phyloP scores from a whole-genome alignment of 2,113 vertebrate genomes.

The Laticauda colubrina region DNA sequence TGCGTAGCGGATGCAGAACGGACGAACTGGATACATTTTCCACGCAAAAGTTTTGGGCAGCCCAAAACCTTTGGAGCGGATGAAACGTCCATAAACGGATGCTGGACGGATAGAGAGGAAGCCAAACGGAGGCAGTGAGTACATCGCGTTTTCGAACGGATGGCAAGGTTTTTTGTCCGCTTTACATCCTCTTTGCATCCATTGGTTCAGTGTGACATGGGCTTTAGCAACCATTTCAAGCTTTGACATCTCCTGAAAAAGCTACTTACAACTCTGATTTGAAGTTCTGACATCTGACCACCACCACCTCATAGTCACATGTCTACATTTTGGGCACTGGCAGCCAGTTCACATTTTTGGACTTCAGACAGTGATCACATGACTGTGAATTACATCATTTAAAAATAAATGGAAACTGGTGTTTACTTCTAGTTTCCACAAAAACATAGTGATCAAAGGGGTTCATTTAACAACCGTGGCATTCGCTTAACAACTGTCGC shows the following conservation, averaged over 20 bases:
- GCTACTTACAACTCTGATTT: background rate
- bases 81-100: no score
- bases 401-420: background rate
- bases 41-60: no score
- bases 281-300: background rate
- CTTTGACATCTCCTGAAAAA: background rate
- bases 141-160: no score
- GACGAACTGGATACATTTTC: no score
- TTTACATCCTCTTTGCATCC: no score
- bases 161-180: no score
- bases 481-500: background rate
- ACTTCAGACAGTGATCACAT: background rate
- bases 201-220: no score
- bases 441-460: background rate
- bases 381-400: background rate
- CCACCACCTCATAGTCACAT: background rate
- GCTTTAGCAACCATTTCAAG: background rate
- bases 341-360: background rate
- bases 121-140: no score
- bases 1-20: no score
- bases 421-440: background rate
- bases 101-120: no score
- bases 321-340: background rate
- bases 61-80: no score
- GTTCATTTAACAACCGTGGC: background rate